A percentile compares a stretch with the other conserved stretches of the same genome.
phyloP scores from a whole-genome alignment of 2,888 invertebrate species.

The Lamellibrachia satsuma region DNA sequence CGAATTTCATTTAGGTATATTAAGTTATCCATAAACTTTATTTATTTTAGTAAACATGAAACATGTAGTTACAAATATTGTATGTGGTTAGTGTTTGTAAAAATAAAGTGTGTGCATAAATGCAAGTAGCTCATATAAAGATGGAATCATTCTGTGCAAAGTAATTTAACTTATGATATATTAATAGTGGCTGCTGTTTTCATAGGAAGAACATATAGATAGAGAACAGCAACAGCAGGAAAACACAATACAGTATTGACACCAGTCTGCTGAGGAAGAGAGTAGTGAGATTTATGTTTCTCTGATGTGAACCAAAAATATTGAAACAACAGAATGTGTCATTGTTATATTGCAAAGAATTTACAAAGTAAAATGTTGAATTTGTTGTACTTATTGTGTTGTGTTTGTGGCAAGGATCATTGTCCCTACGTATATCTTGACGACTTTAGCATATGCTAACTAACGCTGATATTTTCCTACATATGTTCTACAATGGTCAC shows the following conservation, averaged over 20 bases:
- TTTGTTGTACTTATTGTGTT: background rate
- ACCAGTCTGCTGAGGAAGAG: background rate
- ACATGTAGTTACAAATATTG: background rate
- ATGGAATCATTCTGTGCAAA: background rate
- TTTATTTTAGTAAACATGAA: background rate
- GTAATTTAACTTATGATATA: background rate
- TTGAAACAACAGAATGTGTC: background rate
- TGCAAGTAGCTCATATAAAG: background rate
- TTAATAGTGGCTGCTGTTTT: background rate
- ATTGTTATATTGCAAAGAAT: background rate
- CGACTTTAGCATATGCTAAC: background rate
- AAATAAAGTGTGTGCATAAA: background rate
- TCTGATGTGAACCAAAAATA: background rate
- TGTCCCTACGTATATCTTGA: background rate
- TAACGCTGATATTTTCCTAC: background rate
- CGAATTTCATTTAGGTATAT: background rate
- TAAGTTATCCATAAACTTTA: background rate
- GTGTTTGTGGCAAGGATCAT: background rate
- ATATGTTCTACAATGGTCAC: background rate
- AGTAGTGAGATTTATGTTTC: background rate
- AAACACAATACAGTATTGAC: background rate
- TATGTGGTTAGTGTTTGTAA: background rate
- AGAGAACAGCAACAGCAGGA: background rate
- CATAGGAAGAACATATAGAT: background rate
- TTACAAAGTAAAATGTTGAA: background rate